Evolutionary conservation across 2,797 vertebrate genomes (phyloP).

Genomic region (Lithobates pipiens): DNA sequence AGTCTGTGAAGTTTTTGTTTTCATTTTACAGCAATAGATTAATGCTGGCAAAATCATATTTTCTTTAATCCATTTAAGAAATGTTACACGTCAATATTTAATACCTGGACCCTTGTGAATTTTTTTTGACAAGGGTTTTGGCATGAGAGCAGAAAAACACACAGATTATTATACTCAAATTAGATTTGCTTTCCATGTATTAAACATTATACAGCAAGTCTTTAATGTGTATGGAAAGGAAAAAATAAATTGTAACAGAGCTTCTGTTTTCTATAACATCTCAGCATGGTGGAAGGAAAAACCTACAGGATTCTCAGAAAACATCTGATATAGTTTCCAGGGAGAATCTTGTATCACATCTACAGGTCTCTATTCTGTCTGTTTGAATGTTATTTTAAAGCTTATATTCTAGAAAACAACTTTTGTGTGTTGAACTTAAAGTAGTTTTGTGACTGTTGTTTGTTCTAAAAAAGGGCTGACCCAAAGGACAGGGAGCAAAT

Average conservation of each 20-base stretch:
- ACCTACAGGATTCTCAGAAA: constrained; percentile 3
- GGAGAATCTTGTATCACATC: not conserved
- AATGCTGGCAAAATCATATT: not conserved
- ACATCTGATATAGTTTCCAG: constrained; percentile 8
- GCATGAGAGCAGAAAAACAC: not conserved
- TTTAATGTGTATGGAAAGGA: not conserved
- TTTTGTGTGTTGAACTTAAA: not conserved
- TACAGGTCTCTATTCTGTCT: not conserved
- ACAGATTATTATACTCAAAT: not conserved
- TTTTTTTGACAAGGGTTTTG: not conserved
- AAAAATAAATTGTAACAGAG: constrained; percentile 10
- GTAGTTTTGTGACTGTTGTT: not conserved
- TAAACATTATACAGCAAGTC: constrained; percentile 2
- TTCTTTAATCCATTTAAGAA: not conserved
- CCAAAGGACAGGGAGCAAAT: not conserved
- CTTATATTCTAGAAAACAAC: not conserved
- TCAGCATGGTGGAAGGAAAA: not conserved
- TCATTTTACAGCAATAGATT: not conserved
- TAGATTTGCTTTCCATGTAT: not conserved
- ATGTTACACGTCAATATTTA: constrained; percentile 3
- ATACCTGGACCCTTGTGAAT: constrained; percentile 6
- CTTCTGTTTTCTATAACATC: constrained; percentile 1
- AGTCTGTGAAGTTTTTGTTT: not conserved
- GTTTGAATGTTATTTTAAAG: constrained; percentile 3
- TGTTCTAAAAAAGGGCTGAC: not conserved